Conservation (phyloP, 2,113 vertebrate genomes). For the Anolis carolinensis region DNA sequence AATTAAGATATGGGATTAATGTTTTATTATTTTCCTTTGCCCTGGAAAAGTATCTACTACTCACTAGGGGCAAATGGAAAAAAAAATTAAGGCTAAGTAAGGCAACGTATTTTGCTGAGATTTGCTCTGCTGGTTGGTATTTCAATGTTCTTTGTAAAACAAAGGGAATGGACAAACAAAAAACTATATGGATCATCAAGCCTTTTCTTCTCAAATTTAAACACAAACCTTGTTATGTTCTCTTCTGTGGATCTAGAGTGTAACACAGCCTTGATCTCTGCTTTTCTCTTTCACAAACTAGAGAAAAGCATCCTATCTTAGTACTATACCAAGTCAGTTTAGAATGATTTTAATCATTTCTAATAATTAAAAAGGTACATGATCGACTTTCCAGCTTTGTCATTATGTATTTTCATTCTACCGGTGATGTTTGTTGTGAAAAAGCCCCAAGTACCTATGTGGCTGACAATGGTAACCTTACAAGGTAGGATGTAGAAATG, state of each 20-base stretch:
- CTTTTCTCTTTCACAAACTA: background rate
- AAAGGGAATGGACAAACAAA: background rate
- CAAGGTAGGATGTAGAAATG: background rate
- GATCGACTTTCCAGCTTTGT: background rate
- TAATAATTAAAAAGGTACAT: accelerated
- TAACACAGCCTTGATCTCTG: background rate
- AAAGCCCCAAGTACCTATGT: constrained; percentile 8
- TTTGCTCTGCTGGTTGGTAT: background rate
- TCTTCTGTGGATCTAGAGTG: background rate
- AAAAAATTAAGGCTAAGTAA: background rate
- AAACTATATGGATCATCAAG: background rate
- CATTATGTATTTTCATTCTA: background rate
- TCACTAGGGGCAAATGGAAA: background rate
- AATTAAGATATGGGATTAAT: background rate
- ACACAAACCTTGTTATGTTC: background rate
- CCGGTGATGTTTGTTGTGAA: background rate
- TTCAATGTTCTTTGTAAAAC: background rate
- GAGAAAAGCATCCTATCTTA: accelerated
- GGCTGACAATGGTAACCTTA: constrained; percentile 41
- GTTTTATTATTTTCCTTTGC: background rate
- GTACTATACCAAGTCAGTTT: background rate
- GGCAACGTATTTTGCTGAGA: background rate
- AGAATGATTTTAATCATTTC: constrained; percentile 6
- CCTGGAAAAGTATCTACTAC: background rate
- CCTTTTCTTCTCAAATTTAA: background rate